Evolutionary conservation across 53 echinoderm and acorn worm genomes (phyloP).

Genomic region (Luidia sarsii): DNA sequence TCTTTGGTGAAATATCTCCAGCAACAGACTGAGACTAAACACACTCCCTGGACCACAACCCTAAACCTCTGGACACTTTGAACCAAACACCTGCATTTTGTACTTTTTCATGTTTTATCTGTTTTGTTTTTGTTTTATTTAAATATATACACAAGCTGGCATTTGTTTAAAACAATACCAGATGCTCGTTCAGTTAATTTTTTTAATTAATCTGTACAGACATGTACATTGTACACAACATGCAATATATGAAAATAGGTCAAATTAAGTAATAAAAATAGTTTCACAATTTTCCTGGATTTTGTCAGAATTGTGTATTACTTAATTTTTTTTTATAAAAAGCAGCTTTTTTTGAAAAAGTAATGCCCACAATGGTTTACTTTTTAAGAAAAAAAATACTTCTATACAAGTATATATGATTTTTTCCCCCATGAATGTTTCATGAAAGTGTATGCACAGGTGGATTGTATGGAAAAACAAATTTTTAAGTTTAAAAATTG

Average conservation of each 20-base stretch:
- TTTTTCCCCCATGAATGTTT: too few relatives aligned
- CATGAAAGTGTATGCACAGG: too few relatives aligned
- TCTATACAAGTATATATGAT: constrained; percentile 34
- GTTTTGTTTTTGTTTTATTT: background rate
- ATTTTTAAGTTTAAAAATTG: too few relatives aligned
- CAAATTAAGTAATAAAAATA: constrained; percentile 53
- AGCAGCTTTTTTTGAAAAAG: constrained; percentile 39
- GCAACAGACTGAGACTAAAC: too few relatives aligned
- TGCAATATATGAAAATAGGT: constrained; percentile 57
- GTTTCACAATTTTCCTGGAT: constrained; percentile 31
- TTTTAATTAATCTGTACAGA: too few relatives aligned
- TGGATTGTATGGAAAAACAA: too few relatives aligned
- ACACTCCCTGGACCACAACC: too few relatives aligned
- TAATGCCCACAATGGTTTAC: constrained; percentile 38
- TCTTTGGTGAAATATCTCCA: too few relatives aligned
- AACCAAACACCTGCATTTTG: constrained; percentile 26
- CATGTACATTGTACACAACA: constrained; percentile 21
- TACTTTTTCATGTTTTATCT: background rate
- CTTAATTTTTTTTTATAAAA: constrained; percentile 28
- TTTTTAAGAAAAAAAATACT: constrained; percentile 11
- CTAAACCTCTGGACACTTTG: too few relatives aligned
- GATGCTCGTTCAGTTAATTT: too few relatives aligned
- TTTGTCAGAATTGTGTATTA: background rate
- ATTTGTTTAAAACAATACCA: constrained; percentile 22
- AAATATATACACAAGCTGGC: constrained; percentile 34